These are phyloP conservation scores for Drosophila novamexicana DNA, from an alignment of 1,140 invertebrate species.

Conservation along the genomic window DNA sequence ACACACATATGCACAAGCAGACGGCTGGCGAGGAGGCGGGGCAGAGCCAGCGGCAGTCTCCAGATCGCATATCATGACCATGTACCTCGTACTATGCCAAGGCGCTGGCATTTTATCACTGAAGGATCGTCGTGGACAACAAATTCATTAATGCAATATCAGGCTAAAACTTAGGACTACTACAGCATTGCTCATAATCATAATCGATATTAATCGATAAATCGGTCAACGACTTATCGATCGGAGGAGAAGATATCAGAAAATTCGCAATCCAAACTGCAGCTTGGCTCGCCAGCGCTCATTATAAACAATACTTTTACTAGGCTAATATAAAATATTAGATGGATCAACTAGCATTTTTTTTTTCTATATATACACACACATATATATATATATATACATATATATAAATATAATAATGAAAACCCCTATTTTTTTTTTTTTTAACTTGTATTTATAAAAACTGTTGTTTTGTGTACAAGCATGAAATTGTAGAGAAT, in stretches of 20 bases:
- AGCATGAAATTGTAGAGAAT: constrained; percentile 66
- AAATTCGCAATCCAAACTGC: constrained; percentile 15
- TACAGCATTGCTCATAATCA: constrained; percentile 63
- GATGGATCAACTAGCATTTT: constrained; percentile 79
- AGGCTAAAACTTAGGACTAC: constrained; percentile 55
- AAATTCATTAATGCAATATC: constrained; percentile 43
- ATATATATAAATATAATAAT: constrained; percentile 28
- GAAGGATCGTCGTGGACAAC: constrained; percentile 25
- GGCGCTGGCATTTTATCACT: constrained; percentile 79
- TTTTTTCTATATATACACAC: constrained; percentile 61
- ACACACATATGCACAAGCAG: constrained; percentile 16
- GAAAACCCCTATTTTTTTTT: constrained; percentile 36
- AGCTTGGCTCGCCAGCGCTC: constrained; percentile 34
- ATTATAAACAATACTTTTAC: constrained; percentile 58
- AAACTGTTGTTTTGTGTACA: constrained; percentile 69
- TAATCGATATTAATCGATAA: constrained; percentile 19
- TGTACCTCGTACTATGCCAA: constrained; percentile 80
- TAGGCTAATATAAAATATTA: constrained; percentile 77
- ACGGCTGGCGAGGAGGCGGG: constrained; percentile 6
- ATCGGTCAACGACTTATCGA: constrained; percentile 7
- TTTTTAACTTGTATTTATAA: constrained; percentile 66
- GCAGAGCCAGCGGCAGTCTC: constrained; percentile 56
- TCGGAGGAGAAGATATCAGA: constrained; percentile 3
- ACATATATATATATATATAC: constrained; percentile 28
- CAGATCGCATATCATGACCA: constrained; percentile 83